These are phyloP conservation scores for Plectropomus leopardus DNA, from an alignment of 2,113 vertebrate genomes.

Conservation along the genomic window DNA sequence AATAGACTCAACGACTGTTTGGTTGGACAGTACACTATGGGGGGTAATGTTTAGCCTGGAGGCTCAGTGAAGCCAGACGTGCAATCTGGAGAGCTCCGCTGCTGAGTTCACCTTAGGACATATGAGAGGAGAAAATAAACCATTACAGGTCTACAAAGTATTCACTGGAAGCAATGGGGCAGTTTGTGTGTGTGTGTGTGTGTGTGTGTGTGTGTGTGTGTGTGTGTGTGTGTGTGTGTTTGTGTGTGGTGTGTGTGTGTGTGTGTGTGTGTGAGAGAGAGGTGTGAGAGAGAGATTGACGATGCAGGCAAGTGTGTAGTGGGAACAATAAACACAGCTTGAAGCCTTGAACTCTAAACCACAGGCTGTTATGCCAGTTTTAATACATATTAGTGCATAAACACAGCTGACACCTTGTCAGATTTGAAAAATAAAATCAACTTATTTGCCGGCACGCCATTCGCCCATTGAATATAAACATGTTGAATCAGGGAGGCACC, in stretches of 20 bases:
- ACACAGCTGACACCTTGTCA: slow-evolving; percentile 67
- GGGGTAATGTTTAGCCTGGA: slow-evolving; percentile 53
- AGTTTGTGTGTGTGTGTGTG: slow-evolving; percentile 13
- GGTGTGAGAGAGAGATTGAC: slow-evolving; percentile 19
- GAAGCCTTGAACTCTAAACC: slow-evolving; percentile 38
- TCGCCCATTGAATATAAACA: slow-evolving; percentile 25
- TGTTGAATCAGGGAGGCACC: not conserved
- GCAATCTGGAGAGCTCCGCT: slow-evolving; percentile 40
- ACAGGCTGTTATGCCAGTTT: slow-evolving; percentile 39
- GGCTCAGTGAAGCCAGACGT: slow-evolving; percentile 30
- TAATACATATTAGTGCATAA: slow-evolving; percentile 55
- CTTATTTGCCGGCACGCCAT: slow-evolving; percentile 8
- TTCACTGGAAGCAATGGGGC: slow-evolving; percentile 45
- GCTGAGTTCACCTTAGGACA: slow-evolving; percentile 69
- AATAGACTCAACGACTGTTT: slow-evolving; percentile 46
- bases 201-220: slow-evolving; percentile 20
- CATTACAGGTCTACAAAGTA: slow-evolving; percentile 61
- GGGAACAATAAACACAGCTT: slow-evolving; percentile 67
- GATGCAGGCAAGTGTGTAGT: slow-evolving; percentile 54
- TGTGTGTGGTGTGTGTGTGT: slow-evolving; percentile 14
- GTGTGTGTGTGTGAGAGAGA: slow-evolving; percentile 9
- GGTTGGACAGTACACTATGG: slow-evolving; percentile 31
- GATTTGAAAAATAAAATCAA: slow-evolving; percentile 1
- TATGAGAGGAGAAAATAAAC: slow-evolving; percentile 67
- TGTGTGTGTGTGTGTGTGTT: slow-evolving; percentile 4